A percentile compares a stretch with the other conserved stretches of the same genome.
Conservation (phyloP, 2,113 vertebrate genomes). For the Dascyllus trimaculatus region DNA sequence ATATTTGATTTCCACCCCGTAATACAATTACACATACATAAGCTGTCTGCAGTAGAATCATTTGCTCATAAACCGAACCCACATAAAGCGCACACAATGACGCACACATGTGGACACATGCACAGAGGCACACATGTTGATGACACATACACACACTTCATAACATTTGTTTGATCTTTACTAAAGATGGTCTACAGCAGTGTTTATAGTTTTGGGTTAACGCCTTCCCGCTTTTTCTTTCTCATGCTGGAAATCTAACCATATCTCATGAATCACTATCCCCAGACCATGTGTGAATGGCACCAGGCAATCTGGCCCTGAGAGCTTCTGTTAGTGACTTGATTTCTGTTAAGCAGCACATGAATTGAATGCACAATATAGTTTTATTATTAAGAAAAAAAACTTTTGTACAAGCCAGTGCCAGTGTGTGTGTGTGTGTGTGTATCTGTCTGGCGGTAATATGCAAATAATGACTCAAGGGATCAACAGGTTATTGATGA, state of each 20-base stretch:
- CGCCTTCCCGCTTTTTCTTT: neutral
- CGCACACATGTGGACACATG: neutral
- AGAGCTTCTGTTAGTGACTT: neutral
- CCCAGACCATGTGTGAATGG: slow-evolving; percentile 26
- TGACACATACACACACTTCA: neutral
- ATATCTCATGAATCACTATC: slow-evolving; percentile 23
- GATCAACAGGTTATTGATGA: slow-evolving; percentile 18
- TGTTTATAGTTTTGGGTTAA: slow-evolving; percentile 16
- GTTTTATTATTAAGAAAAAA: neutral
- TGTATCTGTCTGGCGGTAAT: neutral
- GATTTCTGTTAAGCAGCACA: slow-evolving; percentile 7
- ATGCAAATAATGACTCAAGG: slow-evolving; percentile 24
- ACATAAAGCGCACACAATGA: slow-evolving; percentile 20
- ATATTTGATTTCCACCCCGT: slow-evolving; percentile 77
- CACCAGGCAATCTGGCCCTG: slow-evolving; percentile 29
- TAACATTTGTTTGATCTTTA: slow-evolving; percentile 4
- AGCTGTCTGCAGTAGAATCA: slow-evolving; percentile 44
- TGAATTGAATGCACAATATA: neutral
- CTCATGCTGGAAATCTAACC: slow-evolving; percentile 17
- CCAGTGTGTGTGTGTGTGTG: no score
- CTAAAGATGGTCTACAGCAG: slow-evolving; percentile 12
- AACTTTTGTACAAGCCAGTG: neutral
- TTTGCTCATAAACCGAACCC: slow-evolving; percentile 40
- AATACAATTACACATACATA: slow-evolving; percentile 70
- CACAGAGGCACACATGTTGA: neutral